Conservation (phyloP, 2,888 invertebrate species). For the Petrophora chlorosata region DNA sequence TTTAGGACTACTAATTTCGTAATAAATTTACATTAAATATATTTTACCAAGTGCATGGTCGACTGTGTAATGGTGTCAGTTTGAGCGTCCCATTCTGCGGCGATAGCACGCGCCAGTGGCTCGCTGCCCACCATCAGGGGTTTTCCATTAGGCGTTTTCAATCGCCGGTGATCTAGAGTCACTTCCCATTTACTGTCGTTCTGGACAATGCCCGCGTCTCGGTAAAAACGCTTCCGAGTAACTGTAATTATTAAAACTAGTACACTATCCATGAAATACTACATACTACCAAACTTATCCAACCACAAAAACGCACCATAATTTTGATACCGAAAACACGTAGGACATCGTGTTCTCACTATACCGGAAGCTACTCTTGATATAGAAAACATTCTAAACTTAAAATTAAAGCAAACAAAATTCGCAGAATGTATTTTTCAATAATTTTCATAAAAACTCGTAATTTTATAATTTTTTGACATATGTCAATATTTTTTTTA, state of each 20-base stretch:
- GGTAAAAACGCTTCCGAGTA: slow-evolving; percentile 88
- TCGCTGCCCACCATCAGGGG: slow-evolving; percentile 91
- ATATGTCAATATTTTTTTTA: too few species aligned
- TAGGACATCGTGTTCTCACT: slow-evolving; percentile 42
- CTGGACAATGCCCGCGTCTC: slow-evolving; percentile 87
- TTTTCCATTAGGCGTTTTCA: slow-evolving; percentile 95
- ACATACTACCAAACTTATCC: not conserved
- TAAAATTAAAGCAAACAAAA: not conserved
- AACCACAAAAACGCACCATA: slow-evolving; percentile 55
- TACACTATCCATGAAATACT: not conserved
- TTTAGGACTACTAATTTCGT: too few species aligned
- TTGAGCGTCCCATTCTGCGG: slow-evolving; percentile 97
- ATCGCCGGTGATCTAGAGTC: slow-evolving; percentile 92
- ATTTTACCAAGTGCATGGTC: slow-evolving; percentile 93
- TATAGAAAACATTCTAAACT: slow-evolving; percentile 42
- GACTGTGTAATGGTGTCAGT: slow-evolving; percentile 89
- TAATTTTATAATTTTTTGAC: too few species aligned
- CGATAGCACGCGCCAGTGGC: slow-evolving; percentile 95
- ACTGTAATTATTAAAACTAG: slow-evolving; percentile 49
- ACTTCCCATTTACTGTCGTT: slow-evolving; percentile 91
- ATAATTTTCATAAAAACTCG: too few species aligned
- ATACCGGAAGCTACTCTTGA: slow-evolving; percentile 36
- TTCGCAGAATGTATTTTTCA: too few species aligned
- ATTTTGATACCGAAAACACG: slow-evolving; percentile 48
- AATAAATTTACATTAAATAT: not conserved